These are phyloP conservation scores for Plutella xylostella DNA, from an alignment of 2,888 invertebrate species.

Conservation along the genomic window DNA sequence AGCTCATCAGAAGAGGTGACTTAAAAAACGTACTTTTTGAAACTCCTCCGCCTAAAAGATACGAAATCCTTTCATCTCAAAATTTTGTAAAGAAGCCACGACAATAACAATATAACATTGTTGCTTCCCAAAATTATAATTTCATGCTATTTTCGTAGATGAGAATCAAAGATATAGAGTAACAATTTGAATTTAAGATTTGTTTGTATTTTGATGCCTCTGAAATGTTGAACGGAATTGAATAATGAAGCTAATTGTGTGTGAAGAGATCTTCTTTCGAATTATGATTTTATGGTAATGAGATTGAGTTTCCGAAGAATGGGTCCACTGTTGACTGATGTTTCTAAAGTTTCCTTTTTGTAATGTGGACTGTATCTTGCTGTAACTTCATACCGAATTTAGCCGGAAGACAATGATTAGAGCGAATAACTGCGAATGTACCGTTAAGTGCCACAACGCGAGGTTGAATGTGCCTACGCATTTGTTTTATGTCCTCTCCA, in stretches of 20 bases:
- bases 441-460: too few relatives aligned
- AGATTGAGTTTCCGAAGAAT: conserved; percentile 19
- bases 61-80: conserved; percentile 17
- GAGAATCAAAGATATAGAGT: conserved; percentile 52
- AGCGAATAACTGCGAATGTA: too few relatives aligned
- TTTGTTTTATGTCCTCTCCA: too few relatives aligned
- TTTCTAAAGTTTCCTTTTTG: too few relatives aligned
- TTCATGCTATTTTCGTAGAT: conserved; percentile 45
- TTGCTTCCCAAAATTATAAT: conserved; percentile 49
- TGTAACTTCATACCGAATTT: too few relatives aligned
- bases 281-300: conserved; percentile 53
- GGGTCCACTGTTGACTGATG: too few relatives aligned
- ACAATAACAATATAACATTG: conserved; percentile 57
- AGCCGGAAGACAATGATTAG: too few relatives aligned
- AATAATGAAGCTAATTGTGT: conserved; percentile 66
- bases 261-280: conserved; percentile 37
- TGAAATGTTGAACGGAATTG: conserved; percentile 34
- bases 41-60: conserved; percentile 9
- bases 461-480: too few relatives aligned
- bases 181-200: conserved; percentile 60
- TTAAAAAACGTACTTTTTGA: conserved; percentile 2
- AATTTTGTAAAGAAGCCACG: conserved; percentile 42
- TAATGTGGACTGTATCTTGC: too few relatives aligned
- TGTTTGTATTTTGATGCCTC: conserved; percentile 41
- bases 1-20: conserved; percentile 5